Conservation (phyloP, 2,888 invertebrate species). For the Spodoptera exigua region DNA sequence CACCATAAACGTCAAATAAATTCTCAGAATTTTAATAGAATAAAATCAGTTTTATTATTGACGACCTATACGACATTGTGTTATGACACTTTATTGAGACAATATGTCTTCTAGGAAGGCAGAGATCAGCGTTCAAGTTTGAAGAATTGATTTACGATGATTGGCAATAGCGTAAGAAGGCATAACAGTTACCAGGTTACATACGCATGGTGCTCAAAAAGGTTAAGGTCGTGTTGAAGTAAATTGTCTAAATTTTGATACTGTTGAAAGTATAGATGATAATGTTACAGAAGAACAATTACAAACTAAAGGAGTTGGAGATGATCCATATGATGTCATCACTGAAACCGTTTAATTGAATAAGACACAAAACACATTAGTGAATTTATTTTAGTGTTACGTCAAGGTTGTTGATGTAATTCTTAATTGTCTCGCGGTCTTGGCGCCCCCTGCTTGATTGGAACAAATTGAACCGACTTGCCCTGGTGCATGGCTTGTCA, state of each 20-base stretch:
- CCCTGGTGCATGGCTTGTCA: conserved; percentile 29
- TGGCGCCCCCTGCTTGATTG: conserved; percentile 45
- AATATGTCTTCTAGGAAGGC: neutral
- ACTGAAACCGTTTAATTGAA: conserved; percentile 41
- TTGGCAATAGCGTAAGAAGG: neutral
- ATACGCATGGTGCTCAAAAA: no score
- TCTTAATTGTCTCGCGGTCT: conserved; percentile 42
- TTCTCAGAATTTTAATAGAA: neutral
- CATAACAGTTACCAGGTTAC: no score
- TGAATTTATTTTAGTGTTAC: conserved; percentile 42
- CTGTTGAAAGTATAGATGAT: no score
- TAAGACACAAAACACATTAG: conserved; percentile 34
- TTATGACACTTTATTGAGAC: conserved; percentile 14
- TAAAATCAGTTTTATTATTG: conserved; percentile 10
- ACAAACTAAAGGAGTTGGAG: conserved; percentile 12
- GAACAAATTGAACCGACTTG: conserved; percentile 41
- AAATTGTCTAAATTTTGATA: no score
- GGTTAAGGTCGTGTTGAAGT: no score
- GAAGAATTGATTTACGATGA: conserved; percentile 6
- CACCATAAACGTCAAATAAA: neutral
- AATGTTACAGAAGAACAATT: neutral
- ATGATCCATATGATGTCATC: conserved; percentile 41
- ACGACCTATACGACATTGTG: conserved; percentile 2
- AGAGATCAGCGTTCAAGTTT: conserved; percentile 2
- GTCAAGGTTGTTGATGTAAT: conserved; percentile 39